Percentiles rank a stretch among this genome's conserved stretches.
These are phyloP conservation scores for Atopsyche davidsoni DNA, from an alignment of 1,140 invertebrate genomes.

Conservation along the genomic window DNA sequence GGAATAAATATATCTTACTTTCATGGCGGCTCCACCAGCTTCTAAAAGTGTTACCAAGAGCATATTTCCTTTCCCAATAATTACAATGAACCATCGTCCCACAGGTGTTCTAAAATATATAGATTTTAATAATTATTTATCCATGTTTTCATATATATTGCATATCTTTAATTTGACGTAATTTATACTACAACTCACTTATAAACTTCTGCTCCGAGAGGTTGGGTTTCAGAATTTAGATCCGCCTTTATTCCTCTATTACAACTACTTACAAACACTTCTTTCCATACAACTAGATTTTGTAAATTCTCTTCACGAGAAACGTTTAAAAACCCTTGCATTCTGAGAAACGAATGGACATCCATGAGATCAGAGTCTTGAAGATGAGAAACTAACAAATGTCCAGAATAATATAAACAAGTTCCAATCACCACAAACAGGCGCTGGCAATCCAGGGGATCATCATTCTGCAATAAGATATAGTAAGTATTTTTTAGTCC, in stretches of 20 bases:
- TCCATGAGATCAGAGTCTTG: slow-evolving; percentile 62
- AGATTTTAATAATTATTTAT: background rate
- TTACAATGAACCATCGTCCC: slow-evolving; percentile 53
- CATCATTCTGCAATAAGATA: slow-evolving; percentile 64
- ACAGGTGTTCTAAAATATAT: slow-evolving; percentile 11
- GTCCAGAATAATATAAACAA: slow-evolving; percentile 65
- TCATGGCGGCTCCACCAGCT: slow-evolving; percentile 48
- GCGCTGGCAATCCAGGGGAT: slow-evolving; percentile 68
- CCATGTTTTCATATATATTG: too few species aligned
- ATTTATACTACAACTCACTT: too few species aligned
- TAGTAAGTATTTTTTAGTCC: too few species aligned
- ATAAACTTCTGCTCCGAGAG: slow-evolving; percentile 32
- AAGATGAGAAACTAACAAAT: slow-evolving; percentile 66
- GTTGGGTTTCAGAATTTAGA: slow-evolving; percentile 30
- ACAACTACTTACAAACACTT: slow-evolving; percentile 54
- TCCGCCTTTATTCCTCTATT: slow-evolving; percentile 32
- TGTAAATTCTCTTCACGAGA: slow-evolving; percentile 58
- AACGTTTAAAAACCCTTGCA: slow-evolving; percentile 62
- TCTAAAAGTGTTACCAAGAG: slow-evolving; percentile 66
- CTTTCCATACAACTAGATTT: slow-evolving; percentile 69
- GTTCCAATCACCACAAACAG: slow-evolving; percentile 70
- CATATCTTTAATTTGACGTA: background rate
- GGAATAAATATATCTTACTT: slow-evolving; percentile 12
- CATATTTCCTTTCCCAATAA: slow-evolving; percentile 66
- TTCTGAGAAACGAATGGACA: slow-evolving; percentile 61